Evolutionary conservation across 2,113 vertebrate genomes (phyloP), one percentile per base, ranked within the genome.

Genomic region (Arenaria interpres): DNA sequence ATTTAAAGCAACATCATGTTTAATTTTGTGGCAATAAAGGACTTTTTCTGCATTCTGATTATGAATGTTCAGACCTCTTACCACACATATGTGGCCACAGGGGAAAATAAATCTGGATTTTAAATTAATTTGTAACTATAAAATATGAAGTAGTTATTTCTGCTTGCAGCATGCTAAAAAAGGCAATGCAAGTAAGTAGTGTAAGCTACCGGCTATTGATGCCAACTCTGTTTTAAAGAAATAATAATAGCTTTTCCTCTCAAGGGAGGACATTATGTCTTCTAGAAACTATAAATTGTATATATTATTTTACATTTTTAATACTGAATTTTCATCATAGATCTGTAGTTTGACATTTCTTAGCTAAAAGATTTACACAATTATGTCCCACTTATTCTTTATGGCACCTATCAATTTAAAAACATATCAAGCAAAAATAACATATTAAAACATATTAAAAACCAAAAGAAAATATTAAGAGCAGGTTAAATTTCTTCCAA

Each of bases 101-200:
- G 69, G 57, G 19, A 90, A 92, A 94, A 95, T 94, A 97, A 96
- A 93, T 88, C 71, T 85, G 76, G 39, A 80, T 92, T 80, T 92
- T 50, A 89, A 96, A 94, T 89, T 60, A 89, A 95, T 91, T 81
- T 89, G 56, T 56, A 95, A 37, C 72, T 85, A 46, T 92, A 92
- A 96, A 89, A 90, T 72, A 90, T 7, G 12, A 28, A 94, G 68
- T 43, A 85, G 71, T 74, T 97, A 88, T 92, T 97, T 96, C 88
- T 95, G 66, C 85, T 97, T 93, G 92, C 27, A 88, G 87, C 39
- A 64, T 53, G 72, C 73, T 93, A 76, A 92, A 94, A 95, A 84
- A 77, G 18, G 41, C 48, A 90, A 60, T 33, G 53, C 51, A 96
- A 90, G 54, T 64, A 75, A 7, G 6, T 18, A 69, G 27, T 35